Conservation (phyloP, 2,888 invertebrate species). For the Chrysopilus asiliformis region DNA sequence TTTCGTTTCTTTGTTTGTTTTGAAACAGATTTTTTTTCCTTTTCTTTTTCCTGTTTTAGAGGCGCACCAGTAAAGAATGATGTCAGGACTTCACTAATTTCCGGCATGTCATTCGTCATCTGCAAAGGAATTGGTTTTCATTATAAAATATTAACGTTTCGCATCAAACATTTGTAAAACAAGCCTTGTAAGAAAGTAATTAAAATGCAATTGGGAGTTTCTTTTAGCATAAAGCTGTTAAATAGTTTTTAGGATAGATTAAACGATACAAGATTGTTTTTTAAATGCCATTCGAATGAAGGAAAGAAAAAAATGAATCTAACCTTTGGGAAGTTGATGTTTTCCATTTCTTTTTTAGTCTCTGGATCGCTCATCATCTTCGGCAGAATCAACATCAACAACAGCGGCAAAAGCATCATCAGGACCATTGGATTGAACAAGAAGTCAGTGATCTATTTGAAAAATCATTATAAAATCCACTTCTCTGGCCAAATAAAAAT, state of each 20-base stretch:
- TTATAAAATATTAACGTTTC: not conserved
- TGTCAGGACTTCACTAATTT: slow-evolving; percentile 91
- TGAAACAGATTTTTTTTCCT: slow-evolving; percentile 24
- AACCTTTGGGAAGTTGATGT: slow-evolving; percentile 48
- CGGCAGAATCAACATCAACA: slow-evolving; percentile 83
- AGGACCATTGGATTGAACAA: slow-evolving; percentile 94
- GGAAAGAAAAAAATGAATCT: not conserved
- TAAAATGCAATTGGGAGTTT: too few species aligned
- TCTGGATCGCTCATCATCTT: slow-evolving; percentile 98
- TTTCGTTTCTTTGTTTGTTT: slow-evolving; percentile 34
- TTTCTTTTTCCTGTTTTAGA: slow-evolving; percentile 28
- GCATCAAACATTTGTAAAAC: too few species aligned
- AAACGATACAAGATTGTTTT: not conserved
- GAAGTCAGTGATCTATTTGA: slow-evolving; percentile 66
- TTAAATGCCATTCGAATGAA: not conserved
- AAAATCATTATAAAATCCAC: too few species aligned
- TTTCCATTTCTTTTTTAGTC: slow-evolving; percentile 90
- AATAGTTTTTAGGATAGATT: not conserved
- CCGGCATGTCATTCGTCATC: slow-evolving; percentile 78
- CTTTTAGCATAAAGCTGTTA: too few species aligned
- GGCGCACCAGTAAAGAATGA: slow-evolving; percentile 66
- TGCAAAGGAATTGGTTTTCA: slow-evolving; percentile 42
- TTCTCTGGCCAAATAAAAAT: too few species aligned
- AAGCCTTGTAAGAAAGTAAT: too few species aligned
- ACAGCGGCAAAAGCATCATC: slow-evolving; percentile 89